phyloP scores from a whole-genome alignment of 2,113 vertebrate genomes.

The Microtus ochrogaster region DNA sequence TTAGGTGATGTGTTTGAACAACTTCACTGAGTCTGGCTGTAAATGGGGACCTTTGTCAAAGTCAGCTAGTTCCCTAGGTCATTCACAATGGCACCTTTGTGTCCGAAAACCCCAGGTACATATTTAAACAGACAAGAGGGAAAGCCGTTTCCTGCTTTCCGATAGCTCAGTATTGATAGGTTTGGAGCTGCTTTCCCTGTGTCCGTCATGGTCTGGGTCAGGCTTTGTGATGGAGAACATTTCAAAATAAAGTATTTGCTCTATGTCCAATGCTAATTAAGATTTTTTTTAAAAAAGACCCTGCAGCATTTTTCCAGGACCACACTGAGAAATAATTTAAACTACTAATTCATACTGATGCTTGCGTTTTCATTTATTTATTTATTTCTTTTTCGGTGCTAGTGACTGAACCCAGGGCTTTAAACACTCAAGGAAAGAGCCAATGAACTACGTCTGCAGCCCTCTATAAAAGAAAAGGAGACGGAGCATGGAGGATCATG shows the following conservation, averaged over 20 bases:
- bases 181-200: constrained; percentile 52
- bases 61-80: constrained; percentile 61
- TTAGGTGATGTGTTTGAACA: constrained; percentile 36
- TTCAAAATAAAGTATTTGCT: constrained; percentile 79
- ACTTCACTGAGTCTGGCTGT: constrained; percentile 39
- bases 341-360: neutral
- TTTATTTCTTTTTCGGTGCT: neutral
- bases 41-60: constrained; percentile 67
- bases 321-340: neutral
- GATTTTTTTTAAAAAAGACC: neutral
- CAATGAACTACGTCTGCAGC: too few relatives aligned
- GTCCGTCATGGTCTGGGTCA: constrained; percentile 71
- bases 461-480: constrained; percentile 19
- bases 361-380: neutral
- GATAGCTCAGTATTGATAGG: constrained; percentile 71
- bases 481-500: neutral
- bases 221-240: constrained; percentile 65
- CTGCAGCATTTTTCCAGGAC: neutral
- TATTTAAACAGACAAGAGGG: constrained; percentile 51
- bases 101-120: neutral
- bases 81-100: constrained; percentile 77
- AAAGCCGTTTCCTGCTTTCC: constrained; percentile 65
- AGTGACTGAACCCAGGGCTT: neutral
- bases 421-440: neutral
- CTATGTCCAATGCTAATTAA: constrained; percentile 27